Evolutionary conservation across 2,797 vertebrate genomes (phyloP), one percentile per base, ranked within the genome.

Genomic region (Huso huso): DNA sequence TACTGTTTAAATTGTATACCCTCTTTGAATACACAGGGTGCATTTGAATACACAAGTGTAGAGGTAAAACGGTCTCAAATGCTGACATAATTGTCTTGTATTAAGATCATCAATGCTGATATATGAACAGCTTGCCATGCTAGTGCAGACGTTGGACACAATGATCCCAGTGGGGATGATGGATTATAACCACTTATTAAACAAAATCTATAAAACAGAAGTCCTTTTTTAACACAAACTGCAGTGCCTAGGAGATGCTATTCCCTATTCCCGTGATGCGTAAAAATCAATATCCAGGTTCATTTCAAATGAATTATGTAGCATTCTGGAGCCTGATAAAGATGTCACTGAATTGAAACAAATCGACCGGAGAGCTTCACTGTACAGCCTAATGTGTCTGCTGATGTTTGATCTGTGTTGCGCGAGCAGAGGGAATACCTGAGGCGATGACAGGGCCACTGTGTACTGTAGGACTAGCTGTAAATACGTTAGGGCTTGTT

Each of bases 251-350:
- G 52, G 52, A 55, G 52, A n/a, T 55, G 52, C 52, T 10, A 6
- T 55, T 55, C 52, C 52, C 52, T 37, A 37, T 37, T 37, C 23
- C 61, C 49, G 63, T 66, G 63, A 61, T 37, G 8, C 6, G 61
- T 23, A 50, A 51, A 58, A 66, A 72, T 77, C 74, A 68, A 68
- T 73, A 71, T 9, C 12, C 61, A 72, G 69, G 68, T 73, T 74
- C 48, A 70, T 73, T 72, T 71, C 4, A 67, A 78, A 76, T 68
- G 70, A 76, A 74, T 70, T 64, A 70, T 70, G 52, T 70, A 65
- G 70, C 66, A 71, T 64, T 63, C 51, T 61, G 65, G 55, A 59
- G 64, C 55, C 65, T 66, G 69, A 12, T 68, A 70, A 59, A 69
- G 62, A 67, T 65, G 62, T 48, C 67, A 37, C 66, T 58, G 66